Base-by-base conservation (phyloP, 2,113 vertebrate species). In the Donacobius atricapilla region DNA sequence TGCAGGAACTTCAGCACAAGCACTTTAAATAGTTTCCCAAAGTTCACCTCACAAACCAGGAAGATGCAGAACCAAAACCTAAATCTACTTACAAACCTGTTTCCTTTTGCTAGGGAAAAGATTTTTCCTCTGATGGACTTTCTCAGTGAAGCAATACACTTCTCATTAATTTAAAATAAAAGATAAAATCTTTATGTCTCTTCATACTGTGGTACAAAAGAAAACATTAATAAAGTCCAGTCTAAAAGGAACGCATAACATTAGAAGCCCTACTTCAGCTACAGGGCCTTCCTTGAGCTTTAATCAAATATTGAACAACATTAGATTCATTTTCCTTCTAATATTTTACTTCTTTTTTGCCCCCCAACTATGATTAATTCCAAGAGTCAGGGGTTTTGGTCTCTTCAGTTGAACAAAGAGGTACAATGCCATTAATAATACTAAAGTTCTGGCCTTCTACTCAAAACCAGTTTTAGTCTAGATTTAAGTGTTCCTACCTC, bases 81-180 rank as follows among this genome's bases (percentile, higher is more conserved):
- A 78, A 78, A 78, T 68, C 23, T 64, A 13, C 12, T 64, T 56
- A 66, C 14, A 61, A 90, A 64, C 9, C 6, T 48, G 2, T 75
- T 89, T 89, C 23, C 5, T 80, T 48, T 90, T 64, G 2, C 33
- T 89, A 84, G 13, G 8, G 23, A 56, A 83, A 77, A 70, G 1
- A 13, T 22, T 78, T 68, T 89, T 87, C 20, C 75, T 87, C 28
- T 57, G 7, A 28, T 65, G 11, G 27, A 25, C 10, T 77, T 79
- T 80, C 45, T 16, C 44, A 44, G 8, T 39, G 37, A 77, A 87
- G 12, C 39, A 85, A 58, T 50, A 58, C n/a, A 42, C 4, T 60
- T 8, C 18, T 90, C 42, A 86, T 77, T 73, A 93, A 82, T 91
- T 94, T 87, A 42, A 84, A 89, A 95, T 57, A 64, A 70, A 86